These are phyloP conservation scores for Ochropleura leucogaster DNA, from an alignment of 2,888 invertebrate genomes.

Conservation along the genomic window DNA sequence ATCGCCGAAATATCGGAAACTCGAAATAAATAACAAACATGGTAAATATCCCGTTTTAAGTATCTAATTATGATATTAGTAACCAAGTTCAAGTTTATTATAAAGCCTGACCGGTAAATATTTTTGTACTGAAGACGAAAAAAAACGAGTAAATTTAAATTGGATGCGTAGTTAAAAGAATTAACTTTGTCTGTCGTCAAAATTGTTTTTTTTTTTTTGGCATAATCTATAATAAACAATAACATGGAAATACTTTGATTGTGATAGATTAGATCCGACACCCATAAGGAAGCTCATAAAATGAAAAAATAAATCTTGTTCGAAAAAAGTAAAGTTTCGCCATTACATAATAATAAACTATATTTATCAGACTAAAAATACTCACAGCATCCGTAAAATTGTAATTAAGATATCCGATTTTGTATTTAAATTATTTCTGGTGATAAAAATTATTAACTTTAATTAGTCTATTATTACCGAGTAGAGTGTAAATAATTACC, in stretches of 20 bases:
- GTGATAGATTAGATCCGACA: slow-evolving; percentile 5
- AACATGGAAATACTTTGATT: slow-evolving; percentile 29
- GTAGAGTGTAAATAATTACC: not conserved
- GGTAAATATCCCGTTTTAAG: no score
- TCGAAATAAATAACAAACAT: no score
- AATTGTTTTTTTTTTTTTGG: not conserved
- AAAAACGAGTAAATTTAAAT: not conserved
- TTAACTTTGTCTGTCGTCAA: no score
- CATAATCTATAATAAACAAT: not conserved
- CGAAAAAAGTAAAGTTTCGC: not conserved
- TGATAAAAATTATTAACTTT: not conserved
- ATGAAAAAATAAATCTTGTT: not conserved
- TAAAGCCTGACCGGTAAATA: no score
- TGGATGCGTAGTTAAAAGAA: not conserved
- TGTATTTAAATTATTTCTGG: not conserved
- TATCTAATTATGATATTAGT: no score
- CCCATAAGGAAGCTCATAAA: slow-evolving; percentile 16
- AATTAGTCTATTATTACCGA: not conserved
- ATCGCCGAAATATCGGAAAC: no score
- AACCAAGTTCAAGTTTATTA: no score
- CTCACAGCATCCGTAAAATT: not conserved
- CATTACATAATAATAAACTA: no score
- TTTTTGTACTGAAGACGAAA: not conserved
- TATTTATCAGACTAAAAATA: no score
- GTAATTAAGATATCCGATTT: not conserved